Percentiles rank a stretch among this genome's conserved stretches.
phyloP scores from a whole-genome alignment of 1,140 invertebrate genomes.

The Euura saliciscinereae region DNA sequence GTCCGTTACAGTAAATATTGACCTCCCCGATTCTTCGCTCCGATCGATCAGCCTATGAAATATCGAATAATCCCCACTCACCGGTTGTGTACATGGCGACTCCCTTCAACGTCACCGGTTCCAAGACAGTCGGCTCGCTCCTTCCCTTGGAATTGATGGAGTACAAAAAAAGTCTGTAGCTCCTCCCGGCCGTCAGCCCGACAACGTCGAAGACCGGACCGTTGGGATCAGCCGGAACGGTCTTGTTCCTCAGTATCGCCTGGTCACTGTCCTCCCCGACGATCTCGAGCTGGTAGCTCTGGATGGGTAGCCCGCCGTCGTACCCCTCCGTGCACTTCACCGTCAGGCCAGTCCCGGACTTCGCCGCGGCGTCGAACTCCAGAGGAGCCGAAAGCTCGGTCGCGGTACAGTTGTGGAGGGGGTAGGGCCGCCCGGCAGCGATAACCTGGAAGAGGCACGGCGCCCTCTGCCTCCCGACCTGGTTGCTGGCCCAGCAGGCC shows the following conservation, averaged over 20 bases:
- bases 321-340: conserved; percentile 84
- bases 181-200: conserved; percentile 77
- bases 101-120: conserved; percentile 78
- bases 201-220: conserved; percentile 73
- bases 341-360: conserved; percentile 61
- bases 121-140: conserved; percentile 79
- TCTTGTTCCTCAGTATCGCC: conserved; percentile 41
- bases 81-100: conserved; percentile 68
- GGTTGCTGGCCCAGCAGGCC: conserved; percentile 83
- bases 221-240: conserved; percentile 31
- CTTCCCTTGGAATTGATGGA: conserved; percentile 84
- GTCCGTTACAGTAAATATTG: no score
- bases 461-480: conserved; percentile 78
- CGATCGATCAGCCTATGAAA: background rate
- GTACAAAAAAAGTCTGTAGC: conserved; percentile 77
- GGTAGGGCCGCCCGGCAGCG: conserved; percentile 79
- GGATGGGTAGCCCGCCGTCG: conserved; percentile 78
- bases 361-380: conserved; percentile 47
- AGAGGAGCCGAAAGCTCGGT: conserved; percentile 46
- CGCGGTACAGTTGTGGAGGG: conserved; percentile 82
- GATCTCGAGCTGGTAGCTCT: conserved; percentile 80
- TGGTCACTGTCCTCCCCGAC: conserved; percentile 54
- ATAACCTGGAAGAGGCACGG: conserved; percentile 83
- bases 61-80: conserved; percentile 34
- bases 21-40: background rate